Conservation (phyloP, 1,140 invertebrate species). For the Xylocopa sonorina region DNA sequence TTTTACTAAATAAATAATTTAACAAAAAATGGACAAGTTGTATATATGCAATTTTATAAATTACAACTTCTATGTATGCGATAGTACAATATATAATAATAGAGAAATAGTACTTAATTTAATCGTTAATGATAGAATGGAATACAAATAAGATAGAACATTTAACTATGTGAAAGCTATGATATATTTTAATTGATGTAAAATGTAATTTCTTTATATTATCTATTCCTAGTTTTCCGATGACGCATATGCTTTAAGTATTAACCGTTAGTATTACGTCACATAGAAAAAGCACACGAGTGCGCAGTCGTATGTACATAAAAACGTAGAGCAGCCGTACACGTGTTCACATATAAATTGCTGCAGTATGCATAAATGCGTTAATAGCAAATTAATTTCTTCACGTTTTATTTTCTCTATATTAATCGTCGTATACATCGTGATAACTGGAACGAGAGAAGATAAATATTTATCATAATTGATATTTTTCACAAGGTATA, state of each 20-base stretch:
- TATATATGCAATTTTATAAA: background rate
- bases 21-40: background rate
- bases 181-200: background rate
- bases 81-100: background rate
- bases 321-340: background rate
- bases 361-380: background rate
- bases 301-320: background rate
- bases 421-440: background rate
- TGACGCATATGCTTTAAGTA: too few species aligned
- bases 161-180: background rate
- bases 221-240: too few species aligned
- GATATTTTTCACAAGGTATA: background rate
- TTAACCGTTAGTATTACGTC: background rate
- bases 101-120: background rate
- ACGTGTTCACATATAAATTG: background rate
- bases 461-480: background rate
- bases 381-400: background rate
- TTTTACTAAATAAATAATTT: too few species aligned
- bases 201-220: too few species aligned
- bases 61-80: too few species aligned
- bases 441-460: background rate
- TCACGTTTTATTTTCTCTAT: background rate
- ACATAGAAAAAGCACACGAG: background rate
- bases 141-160: background rate
- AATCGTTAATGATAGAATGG: background rate